phyloP scores from a whole-genome alignment of 2,797 vertebrate species.

The Babyrousa celebensis region DNA sequence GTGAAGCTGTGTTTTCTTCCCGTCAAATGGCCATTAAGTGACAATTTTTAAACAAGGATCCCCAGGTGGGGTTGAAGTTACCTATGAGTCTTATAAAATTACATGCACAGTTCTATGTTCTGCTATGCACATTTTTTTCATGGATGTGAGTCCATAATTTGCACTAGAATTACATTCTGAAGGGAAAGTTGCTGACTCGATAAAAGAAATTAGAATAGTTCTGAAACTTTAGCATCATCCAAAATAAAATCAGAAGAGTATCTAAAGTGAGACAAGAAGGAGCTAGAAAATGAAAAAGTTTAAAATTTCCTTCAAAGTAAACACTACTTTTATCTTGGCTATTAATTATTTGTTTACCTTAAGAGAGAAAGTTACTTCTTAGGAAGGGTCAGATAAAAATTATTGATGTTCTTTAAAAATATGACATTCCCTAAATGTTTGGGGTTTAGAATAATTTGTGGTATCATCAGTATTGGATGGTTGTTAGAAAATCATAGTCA shows the following conservation, averaged over 20 bases:
- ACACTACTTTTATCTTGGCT: background rate
- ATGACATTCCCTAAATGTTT: background rate
- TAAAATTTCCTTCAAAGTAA: background rate
- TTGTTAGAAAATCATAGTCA: background rate
- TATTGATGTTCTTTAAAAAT: background rate
- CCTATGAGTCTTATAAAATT: background rate
- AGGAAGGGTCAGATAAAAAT: background rate
- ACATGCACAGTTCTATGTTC: background rate
- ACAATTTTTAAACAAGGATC: background rate
- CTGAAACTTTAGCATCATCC: constrained; percentile 11
- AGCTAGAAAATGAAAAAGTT: constrained; percentile 1
- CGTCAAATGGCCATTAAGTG: background rate
- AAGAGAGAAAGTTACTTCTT: constrained; percentile 2
- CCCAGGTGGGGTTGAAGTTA: background rate
- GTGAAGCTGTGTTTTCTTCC: background rate
- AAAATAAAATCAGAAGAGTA: constrained; percentile 61
- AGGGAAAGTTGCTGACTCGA: constrained; percentile 53
- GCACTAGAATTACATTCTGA: constrained; percentile 55
- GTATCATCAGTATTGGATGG: background rate
- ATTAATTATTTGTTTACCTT: constrained; percentile 14
- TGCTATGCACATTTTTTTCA: background rate
- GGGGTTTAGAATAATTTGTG: background rate
- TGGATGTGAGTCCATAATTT: background rate
- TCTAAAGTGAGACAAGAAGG: constrained; percentile 21
- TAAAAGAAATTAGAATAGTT: constrained; percentile 69